Evolutionary conservation across 2,113 vertebrate genomes (phyloP), one percentile per base, ranked within the genome.

Genomic region (Leucoraja erinaceus): DNA sequence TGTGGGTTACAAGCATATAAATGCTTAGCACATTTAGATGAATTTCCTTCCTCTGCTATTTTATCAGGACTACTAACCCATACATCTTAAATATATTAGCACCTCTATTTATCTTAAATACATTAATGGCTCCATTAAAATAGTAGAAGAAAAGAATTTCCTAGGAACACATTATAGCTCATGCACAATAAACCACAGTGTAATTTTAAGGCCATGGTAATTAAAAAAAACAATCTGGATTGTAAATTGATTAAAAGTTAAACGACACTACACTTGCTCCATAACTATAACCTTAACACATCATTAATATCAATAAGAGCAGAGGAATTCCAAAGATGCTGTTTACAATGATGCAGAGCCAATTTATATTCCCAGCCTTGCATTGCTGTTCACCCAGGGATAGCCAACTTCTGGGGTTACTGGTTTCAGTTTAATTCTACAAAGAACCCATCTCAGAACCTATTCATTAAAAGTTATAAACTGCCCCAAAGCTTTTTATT

Each of bases 241-340:
- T 88, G 83, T 88, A 88, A 88, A 66, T 88, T 88, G 83, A 88
- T 88, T 88, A 88, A 88, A 31, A 88, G 83, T 66, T 88, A 88
- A 88, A 59, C 31, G 83, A 63, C 83, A 88, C n/a, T 63, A 88
- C 83, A 63, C 59, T 88, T 61, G 59, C 83, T 88, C 25, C 12
- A 88, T 61, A 88, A 88, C 59, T 88, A 20, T 88, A 88, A 63
- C 59, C 59, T 88, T 88, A 88, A 88, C 83, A 88, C 83, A 33
- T 88, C 83, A 88, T 88, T 88, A 88, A 88, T 88, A 88, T 88
- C 59, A 88, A 88, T 88, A 63, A 88, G 83, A 88, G 28, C 14
- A 12, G 25, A 88, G 83, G 83, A 88, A 88, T 63, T 63, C 59
- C 59, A 88, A 86, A 88, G 59, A 63, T 88, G 59, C 83, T 88